These are phyloP conservation scores for Syngnathus acus DNA, from an alignment of 2,797 vertebrate species.

Conservation along the genomic window DNA sequence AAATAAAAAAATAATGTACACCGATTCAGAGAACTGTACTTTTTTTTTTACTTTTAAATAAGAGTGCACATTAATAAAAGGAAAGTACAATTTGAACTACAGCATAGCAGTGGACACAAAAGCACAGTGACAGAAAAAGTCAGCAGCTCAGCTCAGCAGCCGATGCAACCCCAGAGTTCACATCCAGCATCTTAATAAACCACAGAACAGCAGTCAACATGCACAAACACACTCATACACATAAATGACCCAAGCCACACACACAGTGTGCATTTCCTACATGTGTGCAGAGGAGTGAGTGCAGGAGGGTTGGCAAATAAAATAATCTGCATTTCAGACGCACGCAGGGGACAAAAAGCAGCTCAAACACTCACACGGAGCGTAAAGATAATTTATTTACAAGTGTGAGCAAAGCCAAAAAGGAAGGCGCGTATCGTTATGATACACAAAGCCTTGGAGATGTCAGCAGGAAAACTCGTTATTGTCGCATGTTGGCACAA, in stretches of 20 bases:
- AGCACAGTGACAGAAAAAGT: conserved; percentile 8
- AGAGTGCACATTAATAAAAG: neutral
- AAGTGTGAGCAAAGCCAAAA: conserved; percentile 48
- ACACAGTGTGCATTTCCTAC: conserved; percentile 23
- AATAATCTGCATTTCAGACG: conserved; percentile 62
- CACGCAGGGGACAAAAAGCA: conserved; percentile 54
- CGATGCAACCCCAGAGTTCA: conserved; percentile 54
- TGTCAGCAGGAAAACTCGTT: conserved; percentile 65
- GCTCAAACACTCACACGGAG: conserved; percentile 30
- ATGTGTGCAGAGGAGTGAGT: conserved; percentile 27
- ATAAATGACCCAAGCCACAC: conserved; percentile 43
- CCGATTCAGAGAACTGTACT: neutral
- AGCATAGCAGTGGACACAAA: conserved; percentile 12
- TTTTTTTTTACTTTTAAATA: neutral
- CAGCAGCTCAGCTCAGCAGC: conserved; percentile 35
- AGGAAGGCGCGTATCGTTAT: conserved; percentile 50
- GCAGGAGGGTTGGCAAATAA: conserved; percentile 60
- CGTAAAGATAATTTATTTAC: conserved; percentile 71
- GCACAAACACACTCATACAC: conserved; percentile 35
- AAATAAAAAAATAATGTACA: neutral
- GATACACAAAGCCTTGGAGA: conserved; percentile 11
- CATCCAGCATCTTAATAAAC: conserved; percentile 69
- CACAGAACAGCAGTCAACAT: conserved; percentile 56
- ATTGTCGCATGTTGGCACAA: conserved; percentile 54
- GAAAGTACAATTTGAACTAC: neutral